Evolutionary conservation across 1,140 invertebrate species (phyloP).

Genomic region (Stegodyphus mimosarum): DNA sequence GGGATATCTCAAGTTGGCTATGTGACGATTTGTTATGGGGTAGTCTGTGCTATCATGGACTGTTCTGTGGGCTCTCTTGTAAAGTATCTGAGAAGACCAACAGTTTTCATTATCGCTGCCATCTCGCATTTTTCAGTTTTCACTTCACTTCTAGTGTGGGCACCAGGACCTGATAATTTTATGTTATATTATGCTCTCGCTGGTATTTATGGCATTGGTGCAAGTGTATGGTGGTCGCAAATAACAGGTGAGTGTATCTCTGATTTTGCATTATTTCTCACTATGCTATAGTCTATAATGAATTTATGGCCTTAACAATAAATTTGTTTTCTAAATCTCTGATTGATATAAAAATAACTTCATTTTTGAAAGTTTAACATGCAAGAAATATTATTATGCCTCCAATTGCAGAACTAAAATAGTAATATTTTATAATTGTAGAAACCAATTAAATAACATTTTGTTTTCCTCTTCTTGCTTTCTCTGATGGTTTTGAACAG

Average conservation of each 20-base stretch:
- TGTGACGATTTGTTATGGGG: conserved; percentile 95
- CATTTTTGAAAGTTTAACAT: not conserved
- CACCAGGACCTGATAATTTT: conserved; percentile 81
- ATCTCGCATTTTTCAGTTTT: conserved; percentile 82
- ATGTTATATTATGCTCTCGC: conserved; percentile 90
- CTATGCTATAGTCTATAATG: not conserved
- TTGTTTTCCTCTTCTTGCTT: too few relatives aligned
- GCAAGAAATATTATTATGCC: not conserved
- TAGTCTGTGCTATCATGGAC: conserved; percentile 89
- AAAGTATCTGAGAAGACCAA: conserved; percentile 89
- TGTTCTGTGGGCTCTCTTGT: conserved; percentile 90
- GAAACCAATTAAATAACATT: too few relatives aligned
- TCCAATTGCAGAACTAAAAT: not conserved
- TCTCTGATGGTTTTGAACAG: too few relatives aligned
- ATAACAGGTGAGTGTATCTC: conserved; percentile 80
- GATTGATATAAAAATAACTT: not conserved
- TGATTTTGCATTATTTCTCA: not conserved
- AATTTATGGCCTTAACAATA: not conserved
- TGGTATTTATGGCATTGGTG: conserved; percentile 93
- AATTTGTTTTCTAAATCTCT: not conserved
- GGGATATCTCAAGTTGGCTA: conserved; percentile 92
- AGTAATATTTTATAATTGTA: too few relatives aligned
- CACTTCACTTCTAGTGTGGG: conserved; percentile 85
- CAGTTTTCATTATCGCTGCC: conserved; percentile 84
- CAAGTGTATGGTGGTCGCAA: conserved; percentile 98